A percentile compares a stretch with the other conserved stretches of the same genome.
These are phyloP conservation scores for Axinella damicornis DNA, from an alignment of 37 sponge, comb jelly and placozoan genomes.

Conservation along the genomic window DNA sequence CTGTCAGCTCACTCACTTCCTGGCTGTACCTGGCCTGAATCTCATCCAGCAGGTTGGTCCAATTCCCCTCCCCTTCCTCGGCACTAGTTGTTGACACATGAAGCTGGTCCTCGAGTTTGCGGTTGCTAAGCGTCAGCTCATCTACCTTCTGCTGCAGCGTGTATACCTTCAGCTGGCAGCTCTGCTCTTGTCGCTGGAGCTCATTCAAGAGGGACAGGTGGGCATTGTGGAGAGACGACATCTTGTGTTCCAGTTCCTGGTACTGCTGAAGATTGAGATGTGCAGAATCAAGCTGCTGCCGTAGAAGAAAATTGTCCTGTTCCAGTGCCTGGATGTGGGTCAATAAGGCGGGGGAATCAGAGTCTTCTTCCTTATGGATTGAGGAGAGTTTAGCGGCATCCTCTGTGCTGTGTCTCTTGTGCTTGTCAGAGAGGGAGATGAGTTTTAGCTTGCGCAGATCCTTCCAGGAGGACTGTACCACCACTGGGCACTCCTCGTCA, in stretches of 20 bases:
- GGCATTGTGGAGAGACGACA: conserved; percentile 2
- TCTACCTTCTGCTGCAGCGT: conserved; percentile 33
- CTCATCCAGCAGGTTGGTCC: not conserved
- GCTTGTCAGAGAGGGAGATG: not conserved
- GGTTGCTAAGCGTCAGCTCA: not conserved
- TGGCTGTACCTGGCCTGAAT: conserved; percentile 17
- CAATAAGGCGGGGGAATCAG: not conserved
- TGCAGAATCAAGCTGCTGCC: conserved; percentile 19
- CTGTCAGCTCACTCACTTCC: not conserved
- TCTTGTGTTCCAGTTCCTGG: not conserved
- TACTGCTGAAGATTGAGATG: not conserved
- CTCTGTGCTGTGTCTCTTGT: not conserved
- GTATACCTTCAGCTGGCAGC: not conserved
- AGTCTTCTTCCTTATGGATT: too few relatives aligned
- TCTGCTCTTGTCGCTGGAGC: not conserved
- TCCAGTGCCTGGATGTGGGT: conserved; percentile 17
- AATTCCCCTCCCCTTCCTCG: too few relatives aligned
- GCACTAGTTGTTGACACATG: not conserved
- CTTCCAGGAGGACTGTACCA: not conserved
- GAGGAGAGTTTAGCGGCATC: too few relatives aligned
- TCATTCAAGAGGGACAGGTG: not conserved
- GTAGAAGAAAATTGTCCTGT: conserved; percentile 4
- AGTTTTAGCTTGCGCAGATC: not conserved
- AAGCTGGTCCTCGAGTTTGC: conserved; percentile 24
- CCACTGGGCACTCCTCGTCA: not conserved